Base-by-base conservation (phyloP, 2,113 vertebrate species). In the Pseudorasbora parva region DNA sequence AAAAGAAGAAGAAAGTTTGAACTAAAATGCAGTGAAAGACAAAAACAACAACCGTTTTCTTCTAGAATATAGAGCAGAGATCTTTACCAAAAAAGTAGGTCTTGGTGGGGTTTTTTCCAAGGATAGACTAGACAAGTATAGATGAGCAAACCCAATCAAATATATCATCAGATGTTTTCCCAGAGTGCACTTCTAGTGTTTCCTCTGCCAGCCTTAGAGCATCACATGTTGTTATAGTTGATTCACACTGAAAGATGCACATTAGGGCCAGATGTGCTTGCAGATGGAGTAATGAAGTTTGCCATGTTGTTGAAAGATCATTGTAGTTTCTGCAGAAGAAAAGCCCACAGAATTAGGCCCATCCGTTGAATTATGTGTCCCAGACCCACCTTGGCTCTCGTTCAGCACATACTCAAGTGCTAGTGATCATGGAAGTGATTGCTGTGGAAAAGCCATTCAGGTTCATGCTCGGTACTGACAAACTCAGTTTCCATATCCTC, bases 81-180 rank as follows among this genome's bases (percentile, higher is more conserved):
- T 10, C 5, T 15, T 25, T 59, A 25, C n/a, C 2, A 3, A 41
- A 77, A 57, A 77, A 59, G 10, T n/a, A 41, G 30, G 27, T 21
- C 47, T 57, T 77, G 30, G 33, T 57, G n/a, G n/a, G n/a, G 21
- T 60, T 60, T 78, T 83, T 69, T 72, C 82, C 74, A 71, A 71
- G 30, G 75, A 41, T 66, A 78, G 74, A 69, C 33, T 27, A 72
- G 41, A 45, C 41, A 72, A 47, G n/a, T 72, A n/a, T 49, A 71
- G 49, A 84, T 54, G 73, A 84, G 51, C 74, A 43, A 73, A 43
- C 56, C 43, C 68, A 73, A 62, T 60, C 82, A 83, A 83, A 76
- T 59, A 23, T 59, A 78, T 66, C 6, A 14, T 59, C 54, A 62
- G 27, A 51, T 73, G 57, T 85, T 74, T 71, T 79, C 59, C 56